These are phyloP conservation scores for Chaetorhynchus papuensis DNA, from an alignment of 2,113 vertebrate species.

Conservation along the genomic window DNA sequence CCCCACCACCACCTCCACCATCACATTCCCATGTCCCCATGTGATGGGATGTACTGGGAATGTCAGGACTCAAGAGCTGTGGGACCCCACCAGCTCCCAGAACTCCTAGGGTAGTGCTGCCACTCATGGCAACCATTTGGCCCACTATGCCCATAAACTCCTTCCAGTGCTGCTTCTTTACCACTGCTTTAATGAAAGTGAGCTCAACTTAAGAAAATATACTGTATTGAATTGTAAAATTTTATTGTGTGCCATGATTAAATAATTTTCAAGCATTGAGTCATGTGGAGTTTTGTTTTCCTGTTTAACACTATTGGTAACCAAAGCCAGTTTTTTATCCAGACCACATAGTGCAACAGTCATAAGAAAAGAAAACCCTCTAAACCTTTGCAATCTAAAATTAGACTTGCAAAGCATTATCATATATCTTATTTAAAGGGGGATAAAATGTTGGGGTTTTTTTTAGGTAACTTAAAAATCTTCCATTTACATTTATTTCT, in stretches of 20 bases:
- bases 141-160: neutral
- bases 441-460: neutral
- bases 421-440: neutral
- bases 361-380: neutral
- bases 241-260: neutral
- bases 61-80: neutral
- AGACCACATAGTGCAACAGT: conserved; percentile 3
- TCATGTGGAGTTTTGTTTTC: conserved; percentile 8
- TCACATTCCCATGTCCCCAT: neutral
- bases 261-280: neutral
- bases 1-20: neutral
- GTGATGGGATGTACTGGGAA: neutral
- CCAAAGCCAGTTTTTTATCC: conserved; percentile 43
- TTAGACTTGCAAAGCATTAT: conserved; percentile 1
- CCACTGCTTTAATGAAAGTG: neutral
- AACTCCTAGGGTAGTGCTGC: neutral
- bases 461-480: neutral
- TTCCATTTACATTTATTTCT: neutral
- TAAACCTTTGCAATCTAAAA: neutral
- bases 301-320: neutral
- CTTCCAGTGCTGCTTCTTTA: neutral
- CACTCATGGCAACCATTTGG: neutral
- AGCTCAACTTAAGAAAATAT: neutral
- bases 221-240: neutral
- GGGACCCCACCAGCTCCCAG: neutral